Evolutionary conservation across 2,888 invertebrate species (phyloP).

Genomic region (Lapara coniferarum): DNA sequence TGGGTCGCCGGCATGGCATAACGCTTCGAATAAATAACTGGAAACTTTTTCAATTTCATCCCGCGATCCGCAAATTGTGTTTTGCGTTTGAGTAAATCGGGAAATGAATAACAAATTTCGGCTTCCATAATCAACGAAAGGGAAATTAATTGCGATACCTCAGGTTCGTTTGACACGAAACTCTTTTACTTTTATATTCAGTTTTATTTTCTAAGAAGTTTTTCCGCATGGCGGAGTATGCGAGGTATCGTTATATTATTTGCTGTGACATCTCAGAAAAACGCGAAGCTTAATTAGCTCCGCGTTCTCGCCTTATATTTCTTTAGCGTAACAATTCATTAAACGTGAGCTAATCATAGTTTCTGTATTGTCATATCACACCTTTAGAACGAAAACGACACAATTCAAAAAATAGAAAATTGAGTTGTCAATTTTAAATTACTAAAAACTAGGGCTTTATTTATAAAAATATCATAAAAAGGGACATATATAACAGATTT

Average conservation of each 20-base stretch:
- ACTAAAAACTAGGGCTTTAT: no score
- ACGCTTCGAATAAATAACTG: conserved; percentile 78
- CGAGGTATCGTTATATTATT: conserved; percentile 2
- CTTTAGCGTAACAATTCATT: conserved; percentile 7
- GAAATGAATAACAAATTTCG: conserved; percentile 77
- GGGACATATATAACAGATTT: no score
- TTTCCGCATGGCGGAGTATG: conserved; percentile 10
- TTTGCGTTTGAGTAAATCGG: conserved; percentile 79
- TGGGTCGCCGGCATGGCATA: conserved; percentile 61
- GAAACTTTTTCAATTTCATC: conserved; percentile 82
- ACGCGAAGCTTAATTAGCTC: conserved; percentile 12
- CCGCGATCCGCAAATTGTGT: conserved; percentile 78
- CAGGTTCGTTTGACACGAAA: conserved; percentile 37
- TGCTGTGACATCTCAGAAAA: conserved; percentile 17
- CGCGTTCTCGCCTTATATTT: background rate
- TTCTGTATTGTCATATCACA: background rate
- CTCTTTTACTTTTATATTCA: conserved; percentile 27
- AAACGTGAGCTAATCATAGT: background rate
- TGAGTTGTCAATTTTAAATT: no score
- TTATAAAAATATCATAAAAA: no score
- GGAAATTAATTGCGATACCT: conserved; percentile 66
- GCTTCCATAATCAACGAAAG: conserved; percentile 67
- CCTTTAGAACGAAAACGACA: no score
- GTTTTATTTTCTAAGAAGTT: conserved; percentile 21
- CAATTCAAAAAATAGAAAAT: no score